Base-by-base conservation (phyloP, 2,888 invertebrate genomes). In the Cephus pulcher region DNA sequence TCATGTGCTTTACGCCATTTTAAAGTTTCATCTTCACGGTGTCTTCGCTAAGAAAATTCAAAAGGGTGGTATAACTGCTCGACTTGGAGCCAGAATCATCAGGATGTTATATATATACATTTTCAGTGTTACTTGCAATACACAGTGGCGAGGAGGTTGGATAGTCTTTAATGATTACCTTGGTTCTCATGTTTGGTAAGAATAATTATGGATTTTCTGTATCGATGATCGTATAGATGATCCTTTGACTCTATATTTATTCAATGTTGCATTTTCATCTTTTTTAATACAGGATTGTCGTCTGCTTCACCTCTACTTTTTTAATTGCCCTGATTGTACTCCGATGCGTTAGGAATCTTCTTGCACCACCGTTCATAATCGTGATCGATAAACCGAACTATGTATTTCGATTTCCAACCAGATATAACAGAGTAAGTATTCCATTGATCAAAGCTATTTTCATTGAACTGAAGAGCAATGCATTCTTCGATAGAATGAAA, bases 391-490 rank as follows among this genome's bases (percentile, higher is more conserved):
- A 92, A 11, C 93, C 94, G 79, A 93, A 92, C 69, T 91, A 92
- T 73, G 94, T 94, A 3, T 95, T 95, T 85, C 89, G 92, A 74
- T 94, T 95, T 87, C 92, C 94, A 12, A 95, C 95, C 0, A 92
- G 94, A 84, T 95, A 87, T 76, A 86, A 84, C 34, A 56, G 78
- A 84, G 90, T 90, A 73, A 89, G 90, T 87, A 70, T 37, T 56
- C 9, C 2, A 23, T 56, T 56, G 56, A 56, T 56, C 2, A 56
- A 56, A 56, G 23, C 9, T 56, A 56, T 56, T 56, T 56, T 9
- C 56, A 56, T 56, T 56, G 56, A 6, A 23, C 9, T 9, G 56
- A 56, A 56, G 9, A 9, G 56, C 40, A 40, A 40, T 0, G 40
- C 2, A 23, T 56, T 56, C 23, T 9, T 9, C 0, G 23, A 23